Percentiles rank a stretch among this genome's conserved stretches.
Conservation (phyloP, 2,888 invertebrate genomes). For the Metellina segmentata region DNA sequence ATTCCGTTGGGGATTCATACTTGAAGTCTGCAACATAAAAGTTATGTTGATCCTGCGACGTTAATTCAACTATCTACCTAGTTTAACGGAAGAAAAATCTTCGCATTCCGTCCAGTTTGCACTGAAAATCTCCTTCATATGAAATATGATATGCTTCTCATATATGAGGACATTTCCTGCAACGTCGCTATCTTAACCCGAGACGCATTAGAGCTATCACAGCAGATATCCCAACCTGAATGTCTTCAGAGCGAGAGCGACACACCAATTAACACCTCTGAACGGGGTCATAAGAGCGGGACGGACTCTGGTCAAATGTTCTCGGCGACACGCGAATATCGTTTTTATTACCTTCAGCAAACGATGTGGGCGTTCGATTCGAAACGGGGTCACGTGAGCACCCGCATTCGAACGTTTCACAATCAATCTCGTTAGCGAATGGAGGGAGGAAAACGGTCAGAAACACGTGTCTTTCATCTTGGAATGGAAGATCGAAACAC, state of each 20-base stretch:
- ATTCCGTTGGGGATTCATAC: too few species aligned
- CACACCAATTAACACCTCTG: background rate
- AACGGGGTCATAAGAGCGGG: background rate
- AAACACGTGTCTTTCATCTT: background rate
- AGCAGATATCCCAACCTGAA: too few species aligned
- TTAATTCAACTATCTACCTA: too few species aligned
- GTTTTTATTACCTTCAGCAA: background rate
- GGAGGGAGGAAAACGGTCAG: background rate
- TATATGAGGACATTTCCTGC: too few species aligned
- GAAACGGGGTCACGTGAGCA: background rate
- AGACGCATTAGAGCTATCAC: too few species aligned
- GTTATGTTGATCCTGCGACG: too few species aligned
- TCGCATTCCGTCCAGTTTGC: too few species aligned
- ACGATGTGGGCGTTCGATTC: background rate
- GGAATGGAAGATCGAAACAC: background rate
- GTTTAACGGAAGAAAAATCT: too few species aligned
- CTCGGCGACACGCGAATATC: background rate
- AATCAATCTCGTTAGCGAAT: background rate
- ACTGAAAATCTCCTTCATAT: too few species aligned
- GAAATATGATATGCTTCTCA: too few species aligned
- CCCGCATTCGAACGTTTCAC: conserved; percentile 26
- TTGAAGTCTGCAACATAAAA: too few species aligned
- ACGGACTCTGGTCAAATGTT: background rate
- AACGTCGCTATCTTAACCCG: too few species aligned
- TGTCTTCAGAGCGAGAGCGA: background rate